These are phyloP conservation scores for Tragelaphus buxtoni DNA, from an alignment of 2,113 vertebrate genomes.

Conservation along the genomic window DNA sequence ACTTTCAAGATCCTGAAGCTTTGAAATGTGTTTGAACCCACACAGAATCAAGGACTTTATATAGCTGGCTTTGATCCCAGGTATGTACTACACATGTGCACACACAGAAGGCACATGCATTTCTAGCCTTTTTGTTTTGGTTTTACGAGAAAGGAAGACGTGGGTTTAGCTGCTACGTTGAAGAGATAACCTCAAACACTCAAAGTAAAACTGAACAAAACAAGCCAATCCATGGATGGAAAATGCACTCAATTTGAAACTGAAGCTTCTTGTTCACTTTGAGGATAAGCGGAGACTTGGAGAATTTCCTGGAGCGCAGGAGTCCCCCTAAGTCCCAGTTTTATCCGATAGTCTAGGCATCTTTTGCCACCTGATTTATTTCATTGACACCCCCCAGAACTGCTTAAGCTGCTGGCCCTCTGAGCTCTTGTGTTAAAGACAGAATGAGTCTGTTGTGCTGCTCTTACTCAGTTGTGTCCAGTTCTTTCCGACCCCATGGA, in stretches of 20 bases:
- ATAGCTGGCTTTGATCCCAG: conserved; percentile 80
- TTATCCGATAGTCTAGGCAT: not conserved
- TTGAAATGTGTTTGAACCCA: conserved; percentile 82
- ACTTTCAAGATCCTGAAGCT: conserved; percentile 79
- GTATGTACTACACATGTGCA: conserved; percentile 30
- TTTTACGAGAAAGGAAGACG: conserved; percentile 87
- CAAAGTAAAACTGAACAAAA: conserved; percentile 80
- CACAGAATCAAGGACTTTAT: conserved; percentile 78
- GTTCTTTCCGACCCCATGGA: not conserved
- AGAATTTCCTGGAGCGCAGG: conserved; percentile 67
- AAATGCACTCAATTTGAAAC: conserved; percentile 84
- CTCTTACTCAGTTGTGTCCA: not conserved
- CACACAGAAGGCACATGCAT: conserved; percentile 73
- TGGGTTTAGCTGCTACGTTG: conserved; percentile 82
- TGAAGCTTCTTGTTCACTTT: conserved; percentile 47
- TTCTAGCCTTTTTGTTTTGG: conserved; percentile 84
- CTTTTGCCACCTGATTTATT: not conserved
- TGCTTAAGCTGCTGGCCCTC: not conserved
- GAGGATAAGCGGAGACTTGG: conserved; percentile 54
- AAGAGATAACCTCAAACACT: conserved; percentile 79
- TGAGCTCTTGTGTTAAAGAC: not conserved
- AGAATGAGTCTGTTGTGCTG: not conserved
- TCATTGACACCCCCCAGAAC: not conserved
- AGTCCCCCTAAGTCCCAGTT: not conserved
- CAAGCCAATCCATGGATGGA: conserved; percentile 81